phyloP scores from a whole-genome alignment of 2,113 vertebrate genomes.

The Callocephalon fimbriatum region DNA sequence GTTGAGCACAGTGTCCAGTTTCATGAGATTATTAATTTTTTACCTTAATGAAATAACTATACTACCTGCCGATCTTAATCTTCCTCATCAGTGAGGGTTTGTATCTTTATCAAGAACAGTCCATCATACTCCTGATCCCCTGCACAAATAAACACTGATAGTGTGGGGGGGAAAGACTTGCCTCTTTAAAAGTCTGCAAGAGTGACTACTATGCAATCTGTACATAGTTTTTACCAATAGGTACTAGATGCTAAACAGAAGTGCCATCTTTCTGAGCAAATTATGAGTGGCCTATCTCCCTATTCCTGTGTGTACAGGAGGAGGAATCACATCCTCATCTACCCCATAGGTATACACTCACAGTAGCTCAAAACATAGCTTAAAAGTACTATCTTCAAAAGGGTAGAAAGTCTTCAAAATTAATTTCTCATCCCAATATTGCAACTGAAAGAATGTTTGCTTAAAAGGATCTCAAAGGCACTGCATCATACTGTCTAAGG shows the following conservation, averaged over 20 bases:
- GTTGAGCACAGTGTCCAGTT: not conserved
- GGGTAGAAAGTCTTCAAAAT: not conserved
- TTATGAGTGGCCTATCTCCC: not conserved
- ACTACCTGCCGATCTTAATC: not conserved
- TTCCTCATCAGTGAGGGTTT: not conserved
- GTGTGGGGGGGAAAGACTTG: fast-evolving
- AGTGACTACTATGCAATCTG: not conserved
- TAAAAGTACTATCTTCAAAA: not conserved
- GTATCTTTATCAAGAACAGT: not conserved
- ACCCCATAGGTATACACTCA: not conserved
- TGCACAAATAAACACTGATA: not conserved
- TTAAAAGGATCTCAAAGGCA: not conserved
- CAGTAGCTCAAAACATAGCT: not conserved
- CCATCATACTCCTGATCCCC: not conserved
- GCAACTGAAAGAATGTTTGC: not conserved
- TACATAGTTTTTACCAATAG: not conserved
- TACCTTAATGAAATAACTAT: not conserved
- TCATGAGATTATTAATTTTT: not conserved
- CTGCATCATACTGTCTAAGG: not conserved
- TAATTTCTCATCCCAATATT: not conserved
- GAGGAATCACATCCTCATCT: not conserved
- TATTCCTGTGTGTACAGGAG: not conserved
- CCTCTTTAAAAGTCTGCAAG: not conserved
- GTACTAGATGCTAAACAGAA: not conserved
- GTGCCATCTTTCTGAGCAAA: not conserved